These are phyloP conservation scores for Lobophora halterata DNA, from an alignment of 2,888 invertebrate species.

Conservation along the genomic window DNA sequence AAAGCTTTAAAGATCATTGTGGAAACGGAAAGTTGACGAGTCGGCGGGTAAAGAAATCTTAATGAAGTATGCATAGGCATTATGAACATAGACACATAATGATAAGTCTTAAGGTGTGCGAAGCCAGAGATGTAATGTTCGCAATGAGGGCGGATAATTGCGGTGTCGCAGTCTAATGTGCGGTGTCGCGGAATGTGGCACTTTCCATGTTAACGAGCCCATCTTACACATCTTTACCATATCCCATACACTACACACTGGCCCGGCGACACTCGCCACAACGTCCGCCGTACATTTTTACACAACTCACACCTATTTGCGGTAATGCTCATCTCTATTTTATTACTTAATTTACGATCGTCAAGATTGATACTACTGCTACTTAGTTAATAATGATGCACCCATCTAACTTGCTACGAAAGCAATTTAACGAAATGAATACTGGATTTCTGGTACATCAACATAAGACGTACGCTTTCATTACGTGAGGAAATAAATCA, in stretches of 20 bases:
- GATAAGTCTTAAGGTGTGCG: conserved; percentile 34
- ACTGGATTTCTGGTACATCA: conserved; percentile 65
- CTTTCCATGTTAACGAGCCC: conserved; percentile 67
- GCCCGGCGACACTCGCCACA: conserved; percentile 49
- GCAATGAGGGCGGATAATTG: conserved; percentile 53
- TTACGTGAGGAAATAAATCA: conserved; percentile 76
- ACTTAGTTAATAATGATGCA: conserved; percentile 55
- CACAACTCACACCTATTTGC: conserved; percentile 65
- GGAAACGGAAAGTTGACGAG: no score
- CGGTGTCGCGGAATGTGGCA: conserved; percentile 66
- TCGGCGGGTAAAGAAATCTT: no score
- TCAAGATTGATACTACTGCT: conserved; percentile 44
- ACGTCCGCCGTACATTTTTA: conserved; percentile 59
- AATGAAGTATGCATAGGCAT: no score
- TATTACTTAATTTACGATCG: conserved; percentile 57
- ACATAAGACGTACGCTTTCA: conserved; percentile 75
- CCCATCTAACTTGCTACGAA: conserved; percentile 39
- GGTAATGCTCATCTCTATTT: conserved; percentile 57
- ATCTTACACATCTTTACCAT: conserved; percentile 43
- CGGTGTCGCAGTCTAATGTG: conserved; percentile 61
- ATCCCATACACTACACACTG: conserved; percentile 23
- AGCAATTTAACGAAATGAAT: conserved; percentile 57
- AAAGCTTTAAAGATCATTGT: no score
- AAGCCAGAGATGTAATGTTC: conserved; percentile 28
- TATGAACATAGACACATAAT: no score